phyloP scores from a whole-genome alignment of 2,888 invertebrate species.

The Xylota sylvarum region DNA sequence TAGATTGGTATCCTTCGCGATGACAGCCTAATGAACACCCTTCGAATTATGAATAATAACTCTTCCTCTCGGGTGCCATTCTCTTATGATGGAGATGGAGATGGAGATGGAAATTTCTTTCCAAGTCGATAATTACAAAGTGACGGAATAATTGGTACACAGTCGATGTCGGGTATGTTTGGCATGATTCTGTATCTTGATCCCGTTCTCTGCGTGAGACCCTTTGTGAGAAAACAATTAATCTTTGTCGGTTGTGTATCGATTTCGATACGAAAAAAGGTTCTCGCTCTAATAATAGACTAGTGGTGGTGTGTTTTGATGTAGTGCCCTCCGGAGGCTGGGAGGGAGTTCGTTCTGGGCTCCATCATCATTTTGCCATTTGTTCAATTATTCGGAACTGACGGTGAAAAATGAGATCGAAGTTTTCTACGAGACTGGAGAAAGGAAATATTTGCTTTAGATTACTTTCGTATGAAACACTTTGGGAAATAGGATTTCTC shows the following conservation, averaged over 20 bases:
- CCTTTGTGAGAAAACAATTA: conserved; percentile 60
- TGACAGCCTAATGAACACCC: conserved; percentile 73
- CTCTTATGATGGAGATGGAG: conserved; percentile 7
- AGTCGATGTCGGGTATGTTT: conserved; percentile 39
- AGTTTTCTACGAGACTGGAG: background rate
- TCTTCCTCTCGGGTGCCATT: conserved; percentile 50
- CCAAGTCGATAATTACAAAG: conserved; percentile 69
- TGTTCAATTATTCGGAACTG: conserved; percentile 58
- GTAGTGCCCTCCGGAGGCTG: conserved; percentile 12
- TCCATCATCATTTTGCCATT: conserved; percentile 48
- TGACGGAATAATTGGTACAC: conserved; percentile 74
- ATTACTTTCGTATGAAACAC: background rate
- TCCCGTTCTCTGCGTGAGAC: conserved; percentile 63
- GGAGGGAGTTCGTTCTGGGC: conserved; percentile 5
- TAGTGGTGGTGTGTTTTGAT: background rate
- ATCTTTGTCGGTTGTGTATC: conserved; percentile 63
- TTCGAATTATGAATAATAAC: conserved; percentile 68
- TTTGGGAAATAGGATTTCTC: background rate
- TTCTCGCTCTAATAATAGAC: conserved; percentile 10
- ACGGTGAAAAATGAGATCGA: conserved; percentile 54
- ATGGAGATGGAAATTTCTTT: conserved; percentile 53
- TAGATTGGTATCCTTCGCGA: conserved; percentile 60
- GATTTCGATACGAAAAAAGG: conserved; percentile 9
- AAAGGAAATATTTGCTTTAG: background rate
- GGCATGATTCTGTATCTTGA: conserved; percentile 53